A percentile compares a stretch with the other conserved stretches of the same genome.
These are phyloP conservation scores for Bombus confusus DNA, from an alignment of 1,140 invertebrate species.

Conservation along the genomic window DNA sequence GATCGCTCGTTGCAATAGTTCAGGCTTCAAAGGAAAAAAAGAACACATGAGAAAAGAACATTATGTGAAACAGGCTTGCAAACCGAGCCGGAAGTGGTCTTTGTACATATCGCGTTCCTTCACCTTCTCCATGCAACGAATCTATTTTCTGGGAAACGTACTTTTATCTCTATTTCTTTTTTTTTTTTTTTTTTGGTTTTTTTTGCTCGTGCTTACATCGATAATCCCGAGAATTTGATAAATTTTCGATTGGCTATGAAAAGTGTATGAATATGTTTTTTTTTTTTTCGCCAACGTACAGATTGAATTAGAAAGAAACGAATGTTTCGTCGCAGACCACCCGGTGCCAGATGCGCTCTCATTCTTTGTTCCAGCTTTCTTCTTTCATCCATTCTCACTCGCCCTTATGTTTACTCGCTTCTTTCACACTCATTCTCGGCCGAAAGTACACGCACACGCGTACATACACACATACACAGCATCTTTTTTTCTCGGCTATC, in stretches of 20 bases:
- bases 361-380: not conserved
- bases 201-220: not conserved
- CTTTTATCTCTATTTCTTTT: not conserved
- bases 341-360: conserved; percentile 19
- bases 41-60: conserved; percentile 61
- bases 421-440: not conserved
- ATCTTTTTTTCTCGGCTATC: conserved; percentile 22
- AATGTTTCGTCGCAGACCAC: conserved; percentile 8
- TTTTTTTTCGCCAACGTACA: not conserved
- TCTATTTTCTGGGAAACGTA: not conserved
- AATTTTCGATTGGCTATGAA: not conserved
- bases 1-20: conserved; percentile 82
- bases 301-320: not conserved
- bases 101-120: not conserved
- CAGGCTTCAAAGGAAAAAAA: conserved; percentile 73
- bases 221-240: not conserved
- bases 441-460: not conserved
- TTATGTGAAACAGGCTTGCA: conserved; percentile 48
- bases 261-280: too few relatives aligned
- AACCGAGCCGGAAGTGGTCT: conserved; percentile 42
- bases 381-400: conserved; percentile 16
- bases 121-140: too few relatives aligned
- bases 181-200: too few relatives aligned
- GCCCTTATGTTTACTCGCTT: not conserved
- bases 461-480: conserved; percentile 3